phyloP scores from a whole-genome alignment of 2,888 invertebrate species.

The Eristalinus aeneus region DNA sequence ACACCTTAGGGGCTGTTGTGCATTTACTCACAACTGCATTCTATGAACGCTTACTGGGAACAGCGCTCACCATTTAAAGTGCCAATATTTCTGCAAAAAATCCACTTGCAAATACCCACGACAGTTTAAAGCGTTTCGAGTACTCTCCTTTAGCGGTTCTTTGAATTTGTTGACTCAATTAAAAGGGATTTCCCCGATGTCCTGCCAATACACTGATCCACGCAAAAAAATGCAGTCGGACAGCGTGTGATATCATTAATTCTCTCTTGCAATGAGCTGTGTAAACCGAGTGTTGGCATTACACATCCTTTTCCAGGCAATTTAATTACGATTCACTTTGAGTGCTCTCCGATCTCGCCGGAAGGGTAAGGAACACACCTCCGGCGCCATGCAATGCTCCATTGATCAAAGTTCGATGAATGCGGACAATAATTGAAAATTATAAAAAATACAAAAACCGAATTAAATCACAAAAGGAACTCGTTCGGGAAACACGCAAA shows the following conservation, averaged over 20 bases:
- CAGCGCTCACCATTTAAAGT: too few relatives aligned
- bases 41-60: too few relatives aligned
- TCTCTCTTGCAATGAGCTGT: not conserved
- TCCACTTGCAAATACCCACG: too few relatives aligned
- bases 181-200: not conserved
- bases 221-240: not conserved
- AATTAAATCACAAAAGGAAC: not conserved
- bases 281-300: not conserved
- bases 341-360: not conserved
- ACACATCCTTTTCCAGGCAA: slow-evolving; percentile 18
- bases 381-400: not conserved
- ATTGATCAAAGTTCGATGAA: slow-evolving; percentile 35
- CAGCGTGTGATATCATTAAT: slow-evolving; percentile 8
- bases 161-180: slow-evolving; percentile 2
- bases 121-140: not conserved
- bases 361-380: not conserved
- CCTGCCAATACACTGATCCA: not conserved
- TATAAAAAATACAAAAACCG: slow-evolving; percentile 9
- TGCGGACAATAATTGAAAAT: slow-evolving; percentile 20
- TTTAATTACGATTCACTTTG: slow-evolving; percentile 37
- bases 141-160: not conserved
- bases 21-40: too few relatives aligned
- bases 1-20: too few relatives aligned
- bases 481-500: not conserved
- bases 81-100: too few relatives aligned